Base-by-base conservation (phyloP, 2,113 vertebrate genomes). In the Hepsetus odoe region DNA sequence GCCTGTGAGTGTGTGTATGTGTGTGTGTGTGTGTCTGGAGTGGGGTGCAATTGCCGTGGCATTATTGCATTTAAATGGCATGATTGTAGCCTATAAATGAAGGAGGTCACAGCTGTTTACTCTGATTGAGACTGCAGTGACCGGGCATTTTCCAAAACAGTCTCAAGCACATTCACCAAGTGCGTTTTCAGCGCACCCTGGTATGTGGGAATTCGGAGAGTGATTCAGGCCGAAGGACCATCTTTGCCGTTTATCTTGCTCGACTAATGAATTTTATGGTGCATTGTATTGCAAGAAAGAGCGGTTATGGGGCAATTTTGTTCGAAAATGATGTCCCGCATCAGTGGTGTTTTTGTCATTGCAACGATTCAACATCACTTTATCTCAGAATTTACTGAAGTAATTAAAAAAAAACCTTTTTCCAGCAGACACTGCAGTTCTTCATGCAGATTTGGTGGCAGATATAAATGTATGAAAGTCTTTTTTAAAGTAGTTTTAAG, bases 391-490 rank as follows among this genome's bases (percentile, higher is more conserved):
- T 30, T 74, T 18, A 30, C 22, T 74, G 56, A 59, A 35, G 49
- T 49, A 5, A 20, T 49, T 49, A 20, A 49, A 24, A 20, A 49
- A 24, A 14, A 4, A 30, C 26, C 30, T 24, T 33, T 65, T 65
- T 20, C 61, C 18, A 32, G 32, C 32, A 65, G 20, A 33, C 58
- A 16, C 16, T 55, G 28, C 2, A 58, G 65, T 16, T 69, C 66
- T 28, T 70, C 53, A 53, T 49, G 55, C 44, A 71, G 72, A 71
- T 81, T 56, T 71, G 46, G 33, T 78, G 76, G 40, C 51, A 32
- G 65, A 69, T 13, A 40, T 44, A 58, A 74, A 77, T 82, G 82
- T 86, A 86, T 90, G 88, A 89, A 86, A 85, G 58, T 73, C 82
- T 85, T n/a, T 83, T 81, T 56, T 86, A 77, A 61, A 81, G 85